Evolutionary conservation across 2,113 vertebrate species (phyloP).

Genomic region (Hippocampus guttulatus): DNA sequence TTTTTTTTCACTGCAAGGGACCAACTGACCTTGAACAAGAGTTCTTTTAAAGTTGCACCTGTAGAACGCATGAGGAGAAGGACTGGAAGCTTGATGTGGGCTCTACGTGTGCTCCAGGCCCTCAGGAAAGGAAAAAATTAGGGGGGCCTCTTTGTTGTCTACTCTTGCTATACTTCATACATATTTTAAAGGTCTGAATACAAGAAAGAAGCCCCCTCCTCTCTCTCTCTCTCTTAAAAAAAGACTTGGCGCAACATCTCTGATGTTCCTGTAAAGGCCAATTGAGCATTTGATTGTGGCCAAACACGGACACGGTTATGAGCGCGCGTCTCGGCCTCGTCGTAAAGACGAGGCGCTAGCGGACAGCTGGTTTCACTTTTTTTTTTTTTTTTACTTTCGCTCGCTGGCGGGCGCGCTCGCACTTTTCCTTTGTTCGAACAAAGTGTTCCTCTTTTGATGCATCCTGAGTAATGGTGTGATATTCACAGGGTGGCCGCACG

Average conservation of each 20-base stretch:
- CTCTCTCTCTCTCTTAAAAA: not conserved
- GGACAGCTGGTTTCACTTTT: constrained; percentile 85
- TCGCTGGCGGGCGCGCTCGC: constrained; percentile 1
- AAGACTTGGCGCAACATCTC: constrained; percentile 47
- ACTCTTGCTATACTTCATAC: constrained; percentile 57
- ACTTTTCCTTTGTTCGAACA: constrained; percentile 59
- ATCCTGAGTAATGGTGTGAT: constrained; percentile 82
- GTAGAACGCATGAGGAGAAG: constrained; percentile 35
- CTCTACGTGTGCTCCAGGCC: constrained; percentile 27
- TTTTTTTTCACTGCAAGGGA: constrained; percentile 39
- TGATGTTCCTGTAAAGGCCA: constrained; percentile 69
- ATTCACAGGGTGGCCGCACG: constrained; percentile 70
- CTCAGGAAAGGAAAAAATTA: constrained; percentile 55
- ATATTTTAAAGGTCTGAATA: constrained; percentile 54
- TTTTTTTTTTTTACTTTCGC: not conserved
- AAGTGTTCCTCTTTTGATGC: constrained; percentile 83
- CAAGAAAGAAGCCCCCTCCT: constrained; percentile 17
- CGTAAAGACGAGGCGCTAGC: constrained; percentile 68
- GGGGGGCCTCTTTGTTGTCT: constrained; percentile 64
- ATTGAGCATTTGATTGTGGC: constrained; percentile 65
- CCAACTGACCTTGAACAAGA: constrained; percentile 25
- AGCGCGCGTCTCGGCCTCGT: constrained; percentile 46
- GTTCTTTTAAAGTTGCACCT: constrained; percentile 63
- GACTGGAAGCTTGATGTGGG: constrained; percentile 59
- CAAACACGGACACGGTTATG: constrained; percentile 46